Base-by-base conservation (phyloP, 1,140 invertebrate genomes). In the Drosophila ercepeae region DNA sequence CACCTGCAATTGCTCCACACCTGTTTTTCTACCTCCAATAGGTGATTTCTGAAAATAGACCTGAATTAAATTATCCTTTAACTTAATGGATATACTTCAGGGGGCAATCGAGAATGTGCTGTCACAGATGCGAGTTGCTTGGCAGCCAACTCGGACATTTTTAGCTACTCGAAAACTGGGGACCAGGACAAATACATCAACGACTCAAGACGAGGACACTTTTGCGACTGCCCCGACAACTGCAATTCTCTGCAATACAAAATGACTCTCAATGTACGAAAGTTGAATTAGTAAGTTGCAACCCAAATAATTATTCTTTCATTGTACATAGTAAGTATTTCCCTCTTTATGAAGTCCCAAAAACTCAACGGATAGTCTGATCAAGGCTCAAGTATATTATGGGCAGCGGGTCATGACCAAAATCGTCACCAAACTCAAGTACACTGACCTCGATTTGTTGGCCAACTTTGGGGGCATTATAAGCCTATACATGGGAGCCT, bases 401-500 rank as follows among this genome's bases (percentile, higher is more conserved):
- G 61, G 63, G 23, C 67, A 82, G 18, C 63, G 74, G 0, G 63
- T 78, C 1, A 53, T 89, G 25, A 86, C 78, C 4, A 89, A 78
- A 52, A 78, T 89, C 13, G 49, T 65, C 3, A 86, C 86, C 1
- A 75, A 75, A 16, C 45, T 86, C 0, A 74, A 74, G 34, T 76
- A 89, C 41, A 78, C 71, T 0, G 41, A 58, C 25, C 19, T 75
- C 5, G 75, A 89, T 64, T 53, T 73, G 39, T 4, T 90, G 7
- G 76, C 73, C 7, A 70, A 77, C 11, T 90, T 92, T 58, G 91
- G 91, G 3, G 90, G 91, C n/a, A 89, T 92, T 14, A 53, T 91
- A 3, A 84, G 83, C 9, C 65, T 92, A 0, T 91, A 72, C 50
- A 42, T 91, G 1, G 91, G 91, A 5, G 89, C 89, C n/a, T 92